Percentiles rank a stretch among this genome's conserved stretches.
Conservation (phyloP, 1,140 invertebrate genomes). For the Drosophila nigrodunni region DNA sequence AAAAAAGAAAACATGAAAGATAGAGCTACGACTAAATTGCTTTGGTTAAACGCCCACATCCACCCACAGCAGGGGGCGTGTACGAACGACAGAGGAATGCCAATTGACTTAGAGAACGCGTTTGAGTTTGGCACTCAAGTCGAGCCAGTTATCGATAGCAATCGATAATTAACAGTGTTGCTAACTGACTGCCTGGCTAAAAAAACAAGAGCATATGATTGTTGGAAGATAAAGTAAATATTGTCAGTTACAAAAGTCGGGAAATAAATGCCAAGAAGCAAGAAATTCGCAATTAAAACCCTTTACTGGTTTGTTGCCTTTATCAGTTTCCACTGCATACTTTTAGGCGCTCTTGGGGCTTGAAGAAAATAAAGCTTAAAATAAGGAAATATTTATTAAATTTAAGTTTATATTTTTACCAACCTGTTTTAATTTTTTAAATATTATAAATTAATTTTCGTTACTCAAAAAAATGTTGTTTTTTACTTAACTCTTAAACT, state of each 20-base stretch:
- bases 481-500: too few relatives aligned
- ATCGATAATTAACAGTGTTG: slow-evolving; percentile 17
- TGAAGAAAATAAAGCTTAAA: too few relatives aligned
- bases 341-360: too few relatives aligned
- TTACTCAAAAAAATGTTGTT: too few relatives aligned
- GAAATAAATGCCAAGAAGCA: neutral
- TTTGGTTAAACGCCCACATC: slow-evolving; percentile 15
- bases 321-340: too few relatives aligned
- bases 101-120: neutral
- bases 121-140: neutral
- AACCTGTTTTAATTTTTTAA: too few relatives aligned
- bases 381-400: too few relatives aligned
- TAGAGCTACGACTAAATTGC: slow-evolving; percentile 23
- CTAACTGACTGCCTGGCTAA: neutral
- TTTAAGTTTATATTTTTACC: too few relatives aligned
- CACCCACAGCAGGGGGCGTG: neutral
- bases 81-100: neutral
- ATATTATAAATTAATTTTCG: too few relatives aligned
- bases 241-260: neutral
- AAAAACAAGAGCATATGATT: neutral
- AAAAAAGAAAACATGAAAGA: slow-evolving; percentile 15
- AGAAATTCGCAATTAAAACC: too few relatives aligned
- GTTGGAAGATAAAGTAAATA: neutral
- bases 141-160: slow-evolving; percentile 7
- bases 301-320: too few relatives aligned